Evolutionary conservation across 2,888 invertebrate genomes (phyloP).

Genomic region (Pseudanteris insignis): DNA sequence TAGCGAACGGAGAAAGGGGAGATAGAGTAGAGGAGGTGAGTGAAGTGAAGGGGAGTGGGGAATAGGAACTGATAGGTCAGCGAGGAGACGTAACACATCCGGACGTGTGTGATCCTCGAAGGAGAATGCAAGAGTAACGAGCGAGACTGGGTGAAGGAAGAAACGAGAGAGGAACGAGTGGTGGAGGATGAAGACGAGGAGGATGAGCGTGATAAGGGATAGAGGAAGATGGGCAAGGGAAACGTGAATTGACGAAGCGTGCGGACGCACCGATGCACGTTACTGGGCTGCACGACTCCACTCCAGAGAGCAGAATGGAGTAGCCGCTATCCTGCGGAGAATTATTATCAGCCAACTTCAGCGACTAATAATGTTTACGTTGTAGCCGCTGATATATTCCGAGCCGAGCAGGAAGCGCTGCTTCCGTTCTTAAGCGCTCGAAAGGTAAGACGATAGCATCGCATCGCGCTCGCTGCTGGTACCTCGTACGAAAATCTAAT

Average conservation of each 20-base stretch:
- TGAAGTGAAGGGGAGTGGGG: too few species aligned
- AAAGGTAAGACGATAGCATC: conserved; percentile 15
- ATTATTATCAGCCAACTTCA: conserved; percentile 27
- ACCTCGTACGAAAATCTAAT: conserved; percentile 7
- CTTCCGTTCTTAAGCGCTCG: conserved; percentile 17
- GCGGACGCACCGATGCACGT: conserved; percentile 48
- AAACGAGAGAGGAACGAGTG: conserved; percentile 26
- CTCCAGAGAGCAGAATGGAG: conserved; percentile 3
- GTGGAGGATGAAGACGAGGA: conserved; percentile 9
- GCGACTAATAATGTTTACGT: conserved; percentile 25
- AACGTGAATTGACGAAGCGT: conserved; percentile 51
- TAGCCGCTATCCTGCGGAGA: conserved; percentile 1
- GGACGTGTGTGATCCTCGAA: conserved; percentile 49
- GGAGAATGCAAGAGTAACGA: conserved; percentile 35
- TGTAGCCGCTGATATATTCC: conserved; percentile 11
- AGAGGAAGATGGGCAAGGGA: conserved; percentile 22
- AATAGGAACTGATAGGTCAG: conserved; percentile 38
- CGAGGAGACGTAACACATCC: conserved; percentile 60
- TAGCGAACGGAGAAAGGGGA: conserved; percentile 9
- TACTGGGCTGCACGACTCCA: conserved; percentile 44
- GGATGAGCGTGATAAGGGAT: conserved; percentile 1
- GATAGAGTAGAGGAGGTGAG: not conserved
- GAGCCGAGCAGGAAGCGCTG: conserved; percentile 19
- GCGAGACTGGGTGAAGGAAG: conserved; percentile 32
- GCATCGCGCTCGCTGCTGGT: conserved; percentile 12